Evolutionary conservation across 1,140 invertebrate species (phyloP).

Genomic region (Caenorhabditis elegans): WBcel235 BX284602.5:7299001-7299500

Average conservation of each 20-base stretch:
- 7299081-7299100: background rate
- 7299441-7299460: conserved; percentile 16
- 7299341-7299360: conserved; percentile 22
- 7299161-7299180: conserved; percentile 28
- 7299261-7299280: background rate
- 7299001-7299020: background rate
- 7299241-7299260: conserved; percentile 17
- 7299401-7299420: conserved; percentile 31
- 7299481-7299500: conserved; percentile 3
- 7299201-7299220: conserved; percentile 11
- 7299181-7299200: background rate
- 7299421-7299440: conserved; percentile 29
- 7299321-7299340: conserved; percentile 18
- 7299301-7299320: conserved; percentile 33
- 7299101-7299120: background rate
- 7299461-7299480: conserved; percentile 7
- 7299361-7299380: conserved; percentile 21
- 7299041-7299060: background rate
- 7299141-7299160: background rate
- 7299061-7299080: background rate
- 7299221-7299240: background rate
- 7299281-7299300: conserved; percentile 17
- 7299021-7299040: background rate
- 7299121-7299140: background rate
- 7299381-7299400: conserved; percentile 12